Conservation (phyloP, 2,888 invertebrate genomes). For the Tineola bisselliella region DNA sequence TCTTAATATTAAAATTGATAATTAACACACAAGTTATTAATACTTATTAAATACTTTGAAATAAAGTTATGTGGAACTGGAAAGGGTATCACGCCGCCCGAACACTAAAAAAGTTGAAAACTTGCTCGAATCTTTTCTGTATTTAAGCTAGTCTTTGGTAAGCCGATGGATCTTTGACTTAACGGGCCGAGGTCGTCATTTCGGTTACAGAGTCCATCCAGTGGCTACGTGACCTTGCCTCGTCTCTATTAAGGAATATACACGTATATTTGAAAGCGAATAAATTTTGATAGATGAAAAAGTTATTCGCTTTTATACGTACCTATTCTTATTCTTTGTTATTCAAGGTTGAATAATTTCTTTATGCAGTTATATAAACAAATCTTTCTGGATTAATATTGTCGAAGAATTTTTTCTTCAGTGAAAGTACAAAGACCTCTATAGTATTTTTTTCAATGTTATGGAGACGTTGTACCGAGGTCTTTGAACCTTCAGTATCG, state of each 20-base stretch:
- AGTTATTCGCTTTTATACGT: not conserved
- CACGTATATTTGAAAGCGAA: not conserved
- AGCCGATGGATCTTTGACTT: constrained; percentile 23
- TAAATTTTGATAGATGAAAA: not conserved
- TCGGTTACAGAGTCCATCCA: constrained; percentile 37
- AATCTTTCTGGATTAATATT: not conserved
- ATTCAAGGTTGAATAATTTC: not conserved
- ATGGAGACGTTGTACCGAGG: not conserved
- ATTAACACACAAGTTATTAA: too few relatives aligned
- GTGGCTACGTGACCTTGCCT: constrained; percentile 43
- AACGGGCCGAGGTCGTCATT: constrained; percentile 32
- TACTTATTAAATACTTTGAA: not conserved
- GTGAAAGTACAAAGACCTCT: not conserved
- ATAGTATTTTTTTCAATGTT: not conserved
- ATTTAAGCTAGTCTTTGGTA: constrained; percentile 7
- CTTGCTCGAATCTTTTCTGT: not conserved
- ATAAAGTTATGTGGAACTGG: too few relatives aligned
- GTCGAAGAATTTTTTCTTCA: not conserved
- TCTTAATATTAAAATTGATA: not conserved
- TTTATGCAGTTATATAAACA: not conserved
- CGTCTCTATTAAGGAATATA: not conserved
- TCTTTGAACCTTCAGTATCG: not conserved
- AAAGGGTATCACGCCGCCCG: too few relatives aligned
- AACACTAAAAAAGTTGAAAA: too few relatives aligned
- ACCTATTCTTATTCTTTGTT: not conserved